These are phyloP conservation scores for Dolichopus griseipennis DNA, from an alignment of 2,888 invertebrate genomes.

Conservation along the genomic window DNA sequence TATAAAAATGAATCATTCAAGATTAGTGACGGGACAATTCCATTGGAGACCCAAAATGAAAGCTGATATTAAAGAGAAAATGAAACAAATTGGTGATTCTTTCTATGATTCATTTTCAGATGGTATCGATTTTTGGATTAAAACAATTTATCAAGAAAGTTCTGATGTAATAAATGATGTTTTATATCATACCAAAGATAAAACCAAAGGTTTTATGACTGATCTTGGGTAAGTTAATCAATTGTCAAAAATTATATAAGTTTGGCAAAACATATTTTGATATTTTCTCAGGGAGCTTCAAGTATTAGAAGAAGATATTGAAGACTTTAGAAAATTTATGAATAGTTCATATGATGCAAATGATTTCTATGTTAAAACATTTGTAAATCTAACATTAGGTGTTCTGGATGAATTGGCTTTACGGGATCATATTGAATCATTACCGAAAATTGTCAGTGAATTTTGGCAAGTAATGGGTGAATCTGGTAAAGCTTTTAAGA, in stretches of 20 bases:
- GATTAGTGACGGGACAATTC: constrained; percentile 68
- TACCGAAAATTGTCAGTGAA: constrained; percentile 72
- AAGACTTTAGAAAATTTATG: constrained; percentile 56
- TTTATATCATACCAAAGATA: constrained; percentile 67
- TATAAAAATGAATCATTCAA: constrained; percentile 72
- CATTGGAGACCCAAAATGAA: constrained; percentile 71
- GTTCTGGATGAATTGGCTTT: constrained; percentile 71
- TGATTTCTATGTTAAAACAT: constrained; percentile 75
- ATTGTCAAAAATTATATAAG: not conserved
- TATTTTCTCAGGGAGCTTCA: constrained; percentile 45
- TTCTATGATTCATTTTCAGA: constrained; percentile 47
- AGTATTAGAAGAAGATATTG: constrained; percentile 53
- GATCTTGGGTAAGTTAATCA: constrained; percentile 55
- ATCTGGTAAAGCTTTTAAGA: constrained; percentile 67
- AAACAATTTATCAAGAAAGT: constrained; percentile 60
- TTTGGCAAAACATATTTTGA: not conserved
- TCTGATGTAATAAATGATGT: constrained; percentile 57
- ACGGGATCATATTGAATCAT: constrained; percentile 63
- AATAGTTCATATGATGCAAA: constrained; percentile 71
- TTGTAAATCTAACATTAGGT: constrained; percentile 59
- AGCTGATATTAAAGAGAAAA: constrained; percentile 47
- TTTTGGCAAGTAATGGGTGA: constrained; percentile 81
- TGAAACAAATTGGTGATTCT: constrained; percentile 42
- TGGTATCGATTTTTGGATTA: constrained; percentile 55
- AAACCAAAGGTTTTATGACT: constrained; percentile 58